Evolutionary conservation across 2,113 vertebrate species (phyloP).

Genomic region (Callocephalon fimbriatum): DNA sequence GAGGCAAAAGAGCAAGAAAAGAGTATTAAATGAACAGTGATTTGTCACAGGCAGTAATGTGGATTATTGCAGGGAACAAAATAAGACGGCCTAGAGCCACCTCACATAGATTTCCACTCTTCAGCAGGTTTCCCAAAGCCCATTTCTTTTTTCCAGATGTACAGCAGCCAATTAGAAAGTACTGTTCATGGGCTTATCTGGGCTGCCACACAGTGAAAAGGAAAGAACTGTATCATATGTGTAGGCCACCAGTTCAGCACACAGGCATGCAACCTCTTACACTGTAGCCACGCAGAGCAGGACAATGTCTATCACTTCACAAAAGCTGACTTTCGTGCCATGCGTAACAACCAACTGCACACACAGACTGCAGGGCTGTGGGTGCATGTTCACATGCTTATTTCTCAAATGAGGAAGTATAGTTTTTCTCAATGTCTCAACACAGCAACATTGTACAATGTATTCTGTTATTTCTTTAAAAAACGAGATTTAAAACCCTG

Average conservation of each 20-base stretch:
- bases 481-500: not conserved
- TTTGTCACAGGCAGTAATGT: not conserved
- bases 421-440: not conserved
- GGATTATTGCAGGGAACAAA: not conserved
- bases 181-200: not conserved
- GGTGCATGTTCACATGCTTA: not conserved
- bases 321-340: not conserved
- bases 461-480: not conserved
- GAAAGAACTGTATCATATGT: not conserved
- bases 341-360: not conserved
- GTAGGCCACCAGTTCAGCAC: not conserved
- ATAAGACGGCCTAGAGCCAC: not conserved
- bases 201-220: not conserved
- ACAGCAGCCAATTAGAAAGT: not conserved
- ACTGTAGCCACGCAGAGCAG: not conserved
- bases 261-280: not conserved
- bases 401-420: not conserved
- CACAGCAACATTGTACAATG: not conserved
- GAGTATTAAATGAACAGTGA: not conserved
- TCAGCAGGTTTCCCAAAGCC: not conserved
- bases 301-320: too few species aligned
- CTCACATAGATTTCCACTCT: not conserved
- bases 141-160: not conserved
- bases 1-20: not conserved
- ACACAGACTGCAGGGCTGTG: not conserved